These are phyloP conservation scores for Zaprionus ornatus DNA, from an alignment of 1,140 invertebrate species.

Conservation along the genomic window DNA sequence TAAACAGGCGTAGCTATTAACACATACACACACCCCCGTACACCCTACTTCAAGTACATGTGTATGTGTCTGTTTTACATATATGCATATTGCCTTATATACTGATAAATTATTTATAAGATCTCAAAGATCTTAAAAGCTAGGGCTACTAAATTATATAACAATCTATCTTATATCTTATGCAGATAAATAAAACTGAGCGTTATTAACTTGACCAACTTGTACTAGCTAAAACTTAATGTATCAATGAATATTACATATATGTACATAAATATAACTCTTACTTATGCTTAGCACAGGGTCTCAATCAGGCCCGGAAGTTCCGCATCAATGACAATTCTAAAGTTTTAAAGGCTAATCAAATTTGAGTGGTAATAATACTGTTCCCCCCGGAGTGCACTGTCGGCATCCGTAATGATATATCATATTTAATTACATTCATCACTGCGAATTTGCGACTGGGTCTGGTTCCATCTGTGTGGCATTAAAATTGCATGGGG, in stretches of 20 bases:
- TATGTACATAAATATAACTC: no score
- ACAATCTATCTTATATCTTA: neutral
- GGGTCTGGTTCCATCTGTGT: conserved; percentile 15
- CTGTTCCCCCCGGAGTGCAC: neutral
- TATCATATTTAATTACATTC: neutral
- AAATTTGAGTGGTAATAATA: neutral
- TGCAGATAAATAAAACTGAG: no score
- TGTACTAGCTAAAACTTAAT: no score
- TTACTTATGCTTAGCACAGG: no score
- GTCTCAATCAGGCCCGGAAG: no score
- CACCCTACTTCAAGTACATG: neutral
- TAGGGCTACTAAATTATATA: neutral
- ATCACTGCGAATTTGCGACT: neutral
- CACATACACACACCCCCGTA: neutral
- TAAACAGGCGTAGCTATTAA: neutral
- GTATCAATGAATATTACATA: no score
- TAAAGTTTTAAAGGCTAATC: neutral
- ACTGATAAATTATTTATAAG: neutral
- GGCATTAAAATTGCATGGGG: conserved; percentile 16
- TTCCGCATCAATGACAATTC: no score
- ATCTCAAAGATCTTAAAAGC: neutral
- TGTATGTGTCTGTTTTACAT: neutral
- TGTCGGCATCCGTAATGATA: neutral
- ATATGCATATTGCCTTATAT: neutral
- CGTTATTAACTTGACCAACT: no score